Evolutionary conservation across 2,888 invertebrate species (phyloP), one percentile per base, ranked within the genome.

Genomic region (Andrena haemorrhoa): DNA sequence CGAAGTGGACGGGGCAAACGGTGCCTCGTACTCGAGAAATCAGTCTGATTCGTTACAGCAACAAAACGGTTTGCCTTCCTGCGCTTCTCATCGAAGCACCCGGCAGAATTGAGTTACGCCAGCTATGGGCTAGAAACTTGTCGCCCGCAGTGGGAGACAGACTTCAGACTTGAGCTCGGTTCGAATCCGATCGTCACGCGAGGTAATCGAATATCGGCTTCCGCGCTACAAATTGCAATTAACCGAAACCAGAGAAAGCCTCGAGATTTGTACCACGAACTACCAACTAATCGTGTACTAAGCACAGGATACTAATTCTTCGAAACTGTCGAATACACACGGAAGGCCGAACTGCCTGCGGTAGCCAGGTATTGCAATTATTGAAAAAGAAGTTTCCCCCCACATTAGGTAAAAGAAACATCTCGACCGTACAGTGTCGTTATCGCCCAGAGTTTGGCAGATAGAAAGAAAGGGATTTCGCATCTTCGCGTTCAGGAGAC

Each of bases 21-120:
- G 1, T 35, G 10, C 56, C 20, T 6, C 26, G 33, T 63, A 53
- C 68, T 81, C 61, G 70, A 79, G 82, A 83, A 82, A 82, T 83
- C 49, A 51, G 31, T 63, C 20, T 35, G 51, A 69, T 49, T 16
- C 4, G 7, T 29, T 47, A 51, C 12, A 31, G 41, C 41, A 41
- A 41, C 16, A 16, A 41, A 41, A 41, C 41, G 41, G 41, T 41
- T 41, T 16, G 41, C 41, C 5, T 41, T 41, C 16, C 16, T 41
- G 41, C 41, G 41, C 5, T 41, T 41, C 41, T 41, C 41, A 1
- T 5, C 41, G 41, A 41, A 41, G 12, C 16, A 41, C 51, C 51
- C n/a, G 51, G 26, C 56, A 26, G 10, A 10, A 56, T 56, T 26
- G 56, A 56, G 12, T 56, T 56, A 56, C 26, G 16, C 41, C 41